These are phyloP conservation scores for Fragum whitleyi DNA, from an alignment of 2,888 invertebrate genomes.

Conservation along the genomic window DNA sequence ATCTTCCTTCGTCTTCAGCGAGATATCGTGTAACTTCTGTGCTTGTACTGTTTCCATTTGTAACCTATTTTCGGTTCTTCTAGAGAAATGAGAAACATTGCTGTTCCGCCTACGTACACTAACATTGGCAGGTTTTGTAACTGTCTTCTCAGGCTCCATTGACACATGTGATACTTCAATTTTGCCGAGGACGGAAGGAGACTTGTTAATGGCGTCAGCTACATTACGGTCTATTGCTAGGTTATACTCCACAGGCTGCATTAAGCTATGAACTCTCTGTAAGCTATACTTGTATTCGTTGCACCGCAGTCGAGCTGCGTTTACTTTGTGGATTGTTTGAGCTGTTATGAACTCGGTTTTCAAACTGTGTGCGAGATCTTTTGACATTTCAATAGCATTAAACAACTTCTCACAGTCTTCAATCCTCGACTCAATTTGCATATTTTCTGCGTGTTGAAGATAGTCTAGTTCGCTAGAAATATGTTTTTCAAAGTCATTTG, in stretches of 20 bases:
- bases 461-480: conserved; percentile 56
- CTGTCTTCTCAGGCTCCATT: conserved; percentile 17
- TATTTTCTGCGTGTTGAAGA: conserved; percentile 52
- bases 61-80: conserved; percentile 19
- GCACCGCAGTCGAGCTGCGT: conserved; percentile 54
- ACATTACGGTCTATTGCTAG: conserved; percentile 63
- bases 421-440: conserved; percentile 59
- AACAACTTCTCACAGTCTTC: conserved; percentile 61
- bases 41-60: conserved; percentile 31
- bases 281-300: conserved; percentile 55
- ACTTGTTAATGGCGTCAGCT: conserved; percentile 56
- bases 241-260: conserved; percentile 54
- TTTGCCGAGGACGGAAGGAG: conserved; percentile 56
- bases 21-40: conserved; percentile 55
- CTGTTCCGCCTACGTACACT: conserved; percentile 22
- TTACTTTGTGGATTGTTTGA: conserved; percentile 58
- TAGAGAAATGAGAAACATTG: conserved; percentile 34
- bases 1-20: conserved; percentile 55
- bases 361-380: conserved; percentile 52
- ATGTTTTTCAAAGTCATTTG: conserved; percentile 61
- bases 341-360: conserved; percentile 57
- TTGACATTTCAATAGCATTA: conserved; percentile 62
- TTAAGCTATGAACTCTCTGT: conserved; percentile 57
- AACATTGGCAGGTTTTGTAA: background rate
- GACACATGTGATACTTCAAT: conserved; percentile 34